phyloP scores from a whole-genome alignment of 2,888 invertebrate species.

The Pyrochroa serraticornis region DNA sequence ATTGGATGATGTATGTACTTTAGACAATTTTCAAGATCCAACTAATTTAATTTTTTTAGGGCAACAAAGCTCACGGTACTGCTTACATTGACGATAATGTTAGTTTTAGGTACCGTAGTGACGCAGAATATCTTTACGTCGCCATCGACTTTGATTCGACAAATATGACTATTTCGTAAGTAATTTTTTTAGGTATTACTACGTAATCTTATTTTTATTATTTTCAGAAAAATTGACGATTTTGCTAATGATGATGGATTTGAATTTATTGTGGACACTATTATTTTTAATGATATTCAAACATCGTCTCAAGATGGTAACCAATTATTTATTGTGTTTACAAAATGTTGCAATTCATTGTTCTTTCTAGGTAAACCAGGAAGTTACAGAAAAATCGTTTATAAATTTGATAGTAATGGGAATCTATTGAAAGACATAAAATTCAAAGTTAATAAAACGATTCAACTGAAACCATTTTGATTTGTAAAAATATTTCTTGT shows the following conservation, averaged over 20 bases:
- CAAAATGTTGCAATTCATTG: no score
- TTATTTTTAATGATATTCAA: no score
- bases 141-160: background rate
- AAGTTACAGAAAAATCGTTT: background rate
- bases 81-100: slow-evolving; percentile 12
- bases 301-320: no score
- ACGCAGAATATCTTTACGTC: slow-evolving; percentile 7
- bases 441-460: background rate
- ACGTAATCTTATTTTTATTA: background rate
- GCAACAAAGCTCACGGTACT: slow-evolving; percentile 8
- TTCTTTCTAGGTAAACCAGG: background rate
- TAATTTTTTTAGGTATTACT: no score
- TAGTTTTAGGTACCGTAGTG: background rate
- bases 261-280: slow-evolving; percentile 3
- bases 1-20: slow-evolving; percentile 26
- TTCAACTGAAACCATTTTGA: no score
- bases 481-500: no score
- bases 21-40: background rate
- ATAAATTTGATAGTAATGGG: background rate
- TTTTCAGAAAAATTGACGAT: slow-evolving; percentile 1
- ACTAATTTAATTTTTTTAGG: background rate
- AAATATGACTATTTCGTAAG: slow-evolving; percentile 3
- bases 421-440: slow-evolving; percentile 4
- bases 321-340: no score
- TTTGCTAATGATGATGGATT: slow-evolving; percentile 1